Evolutionary conservation across 1,140 invertebrate genomes (phyloP), one percentile per base, ranked within the genome.

Genomic region (Lepidurus apus): DNA sequence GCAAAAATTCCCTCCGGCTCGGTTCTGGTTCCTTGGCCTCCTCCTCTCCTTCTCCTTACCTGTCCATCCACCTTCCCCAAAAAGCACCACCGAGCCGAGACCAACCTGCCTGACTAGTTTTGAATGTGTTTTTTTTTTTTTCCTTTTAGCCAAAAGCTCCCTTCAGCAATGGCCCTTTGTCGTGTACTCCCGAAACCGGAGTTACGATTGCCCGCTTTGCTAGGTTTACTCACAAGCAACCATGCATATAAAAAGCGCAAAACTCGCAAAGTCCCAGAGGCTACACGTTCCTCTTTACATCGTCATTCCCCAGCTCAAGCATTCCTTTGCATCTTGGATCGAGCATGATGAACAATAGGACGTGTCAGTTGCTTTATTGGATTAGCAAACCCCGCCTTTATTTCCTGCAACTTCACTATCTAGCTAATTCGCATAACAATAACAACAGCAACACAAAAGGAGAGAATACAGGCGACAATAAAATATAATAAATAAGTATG

Each of bases 41-140:
- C 17, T 11, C 45, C 45, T 47, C 10, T 10, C 10, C 53, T n/a
- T n/a, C 47, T 21, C 21, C 17, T 65, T 65, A 7, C 53, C 53
- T 34, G 34, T 34, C 34, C 34, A 34, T 34, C 34, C 17, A 65
- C 53, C 53, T 65, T 65, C 53, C 53, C 13, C 53, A 65, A 65
- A 65, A 13, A 7, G 53, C 53, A 13, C 17, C 53, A 5, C 17
- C 17, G 53, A 65, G 21, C 9, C 17, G 17, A 21, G 17, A 13
- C 21, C 6, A 65, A 65, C 53, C 21, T 65, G 53, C 53, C 21
- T 65, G 53, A 65, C 53, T 65, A 65, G 53, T 65, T 65, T 65
- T 1, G 10, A 1, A 11, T 10, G 1, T 11, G 6, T 47, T 47
- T 34, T 34, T 3, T 17, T 11, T 9, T 47, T 47, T 34, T 34